Base-by-base conservation (phyloP, 2,113 vertebrate species). In the Abramis brama region DNA sequence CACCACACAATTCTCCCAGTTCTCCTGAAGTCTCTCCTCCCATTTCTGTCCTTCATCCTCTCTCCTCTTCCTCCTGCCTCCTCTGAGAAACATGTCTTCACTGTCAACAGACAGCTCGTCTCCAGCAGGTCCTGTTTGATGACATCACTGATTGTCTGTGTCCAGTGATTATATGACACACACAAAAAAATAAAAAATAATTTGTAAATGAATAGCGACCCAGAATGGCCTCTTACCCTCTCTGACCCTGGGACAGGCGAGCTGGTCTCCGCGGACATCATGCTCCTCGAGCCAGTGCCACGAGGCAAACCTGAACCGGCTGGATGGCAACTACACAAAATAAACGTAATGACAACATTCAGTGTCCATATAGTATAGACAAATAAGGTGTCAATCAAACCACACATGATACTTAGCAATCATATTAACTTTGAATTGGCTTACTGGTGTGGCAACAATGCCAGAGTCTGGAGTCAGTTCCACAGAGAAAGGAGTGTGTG, bases 1-100 rank as follows among this genome's bases (percentile, higher is more conserved):
- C 92, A 98, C 97, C 94, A 91, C 85, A 91, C 96, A 97, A 89
- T 98, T 97, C 90, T 99, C 97, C 98, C 98, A 98, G 85, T 97
- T 98, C 92, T 98, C 97, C 70, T 97, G 96, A 45, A 96, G 93
- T 86, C 96, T 95, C 73, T 94, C 94, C 88, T 97, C 94, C 96
- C 97, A 96, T 88, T 92, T 94, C 86, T 94, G 95, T 81, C 92
- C 92, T 80, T 95, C 94, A 39, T 92, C 92, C 57, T 86, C 78
- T 89, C 84, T 92, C 87, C 90, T 94, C 88, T 91, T 94, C 90
- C 86, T 92, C 70, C 70, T 91, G 79, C 91, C 93, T 86, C 90
- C 89, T 91, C 91, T 91, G 89, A 93, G 85, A 13, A 94, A 87
- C 52, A 91, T 93, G 84, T 95, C 93, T 87, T 90, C 93, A 52